phyloP scores from a whole-genome alignment of 1,140 invertebrate species.

The Octopus bimaculoides region DNA sequence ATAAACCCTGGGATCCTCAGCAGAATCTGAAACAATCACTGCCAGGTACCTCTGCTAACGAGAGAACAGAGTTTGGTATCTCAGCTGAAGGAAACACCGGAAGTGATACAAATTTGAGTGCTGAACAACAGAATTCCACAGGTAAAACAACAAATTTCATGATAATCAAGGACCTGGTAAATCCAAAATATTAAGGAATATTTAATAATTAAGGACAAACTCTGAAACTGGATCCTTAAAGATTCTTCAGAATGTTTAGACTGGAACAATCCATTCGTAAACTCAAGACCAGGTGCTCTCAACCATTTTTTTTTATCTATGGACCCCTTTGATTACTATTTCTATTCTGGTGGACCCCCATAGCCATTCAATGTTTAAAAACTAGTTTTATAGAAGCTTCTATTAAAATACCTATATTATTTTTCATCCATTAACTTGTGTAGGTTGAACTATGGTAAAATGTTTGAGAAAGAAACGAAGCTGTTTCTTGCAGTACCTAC shows the following conservation, averaged over 20 bases:
- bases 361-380: no score
- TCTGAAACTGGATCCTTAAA: constrained; percentile 1
- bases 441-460: neutral
- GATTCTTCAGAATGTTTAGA: neutral
- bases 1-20: neutral
- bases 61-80: neutral
- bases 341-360: no score
- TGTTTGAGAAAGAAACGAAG: no score
- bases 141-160: constrained; percentile 4
- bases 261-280: no score
- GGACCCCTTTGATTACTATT: no score
- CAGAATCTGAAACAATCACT: constrained; percentile 3
- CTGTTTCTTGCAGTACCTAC: no score
- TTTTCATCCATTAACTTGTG: neutral
- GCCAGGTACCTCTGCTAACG: neutral
- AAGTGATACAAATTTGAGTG: constrained; percentile 4
- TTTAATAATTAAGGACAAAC: neutral
- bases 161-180: neutral
- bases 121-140: neutral
- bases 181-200: no score
- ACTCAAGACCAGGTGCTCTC: no score
- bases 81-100: constrained; percentile 3
- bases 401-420: neutral
- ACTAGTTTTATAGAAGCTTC: no score
- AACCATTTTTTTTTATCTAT: no score